Conservation (phyloP, 2,888 invertebrate species). For the Eilema sororculum region DNA sequence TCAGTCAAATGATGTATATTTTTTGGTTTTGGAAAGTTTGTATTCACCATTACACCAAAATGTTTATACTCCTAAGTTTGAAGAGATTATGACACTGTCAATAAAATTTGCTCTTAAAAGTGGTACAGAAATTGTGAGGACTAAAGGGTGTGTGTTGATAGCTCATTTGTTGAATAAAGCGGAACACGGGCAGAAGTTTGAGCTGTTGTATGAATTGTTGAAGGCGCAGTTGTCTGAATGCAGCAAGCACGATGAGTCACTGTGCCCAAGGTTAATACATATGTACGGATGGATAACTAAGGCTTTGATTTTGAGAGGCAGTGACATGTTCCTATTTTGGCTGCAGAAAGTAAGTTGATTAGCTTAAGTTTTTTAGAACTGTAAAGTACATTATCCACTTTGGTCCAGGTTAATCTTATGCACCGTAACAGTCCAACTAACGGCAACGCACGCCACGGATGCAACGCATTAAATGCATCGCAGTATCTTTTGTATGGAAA, state of each 20-base stretch:
- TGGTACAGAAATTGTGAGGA: conserved; percentile 65
- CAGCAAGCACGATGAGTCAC: conserved; percentile 54
- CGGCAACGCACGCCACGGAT: too few species aligned
- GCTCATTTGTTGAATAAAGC: conserved; percentile 88
- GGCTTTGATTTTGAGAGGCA: conserved; percentile 74
- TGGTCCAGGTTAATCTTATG: neutral
- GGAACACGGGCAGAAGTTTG: conserved; percentile 74
- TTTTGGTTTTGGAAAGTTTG: conserved; percentile 83
- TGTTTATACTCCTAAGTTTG: conserved; percentile 66
- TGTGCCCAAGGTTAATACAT: conserved; percentile 68
- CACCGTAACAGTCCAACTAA: too few species aligned
- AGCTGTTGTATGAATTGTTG: conserved; percentile 71
- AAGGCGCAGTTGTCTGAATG: conserved; percentile 63
- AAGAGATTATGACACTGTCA: conserved; percentile 71
- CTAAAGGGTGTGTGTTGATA: conserved; percentile 80
- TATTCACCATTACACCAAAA: conserved; percentile 79
- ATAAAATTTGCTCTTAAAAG: conserved; percentile 70
- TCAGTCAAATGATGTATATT: conserved; percentile 63
- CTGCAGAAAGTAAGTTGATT: conserved; percentile 70
- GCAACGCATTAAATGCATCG: too few species aligned
- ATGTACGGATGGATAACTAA: conserved; percentile 80
- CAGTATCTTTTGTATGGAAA: too few species aligned
- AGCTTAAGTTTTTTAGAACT: neutral
- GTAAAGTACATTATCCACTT: neutral
- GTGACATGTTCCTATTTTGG: conserved; percentile 75